Evolutionary conservation across 64 coral and sea anemone species (phyloP).

Genomic region (Anthopleura sola): DNA sequence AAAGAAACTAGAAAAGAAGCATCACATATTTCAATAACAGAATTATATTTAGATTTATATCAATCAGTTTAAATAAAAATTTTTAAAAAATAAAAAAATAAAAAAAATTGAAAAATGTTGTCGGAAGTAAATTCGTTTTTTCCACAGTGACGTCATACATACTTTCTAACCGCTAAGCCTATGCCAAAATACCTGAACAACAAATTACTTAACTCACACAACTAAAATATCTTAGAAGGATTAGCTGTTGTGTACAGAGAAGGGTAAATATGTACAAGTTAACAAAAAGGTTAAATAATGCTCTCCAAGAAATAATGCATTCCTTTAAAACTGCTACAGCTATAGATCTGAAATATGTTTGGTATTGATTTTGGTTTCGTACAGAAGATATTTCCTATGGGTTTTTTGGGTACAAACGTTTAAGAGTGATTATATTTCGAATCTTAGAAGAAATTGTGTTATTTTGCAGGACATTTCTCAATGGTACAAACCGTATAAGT

Average conservation of each 20-base stretch:
- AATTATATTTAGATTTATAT: too few relatives aligned
- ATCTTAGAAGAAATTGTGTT: not conserved
- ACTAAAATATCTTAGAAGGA: not conserved
- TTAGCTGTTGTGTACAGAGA: constrained; percentile 6
- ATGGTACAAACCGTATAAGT: not conserved
- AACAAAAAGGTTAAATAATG: not conserved
- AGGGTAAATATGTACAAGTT: not conserved
- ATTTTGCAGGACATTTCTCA: not conserved
- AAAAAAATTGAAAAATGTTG: too few relatives aligned
- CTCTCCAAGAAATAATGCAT: not conserved
- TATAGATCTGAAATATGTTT: too few relatives aligned
- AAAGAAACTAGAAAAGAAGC: too few relatives aligned
- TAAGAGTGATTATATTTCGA: too few relatives aligned
- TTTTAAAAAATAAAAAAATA: too few relatives aligned
- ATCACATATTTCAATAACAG: too few relatives aligned
- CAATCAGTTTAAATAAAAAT: too few relatives aligned
- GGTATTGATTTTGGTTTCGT: not conserved
- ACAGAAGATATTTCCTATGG: not conserved
- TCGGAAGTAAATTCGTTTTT: not conserved
- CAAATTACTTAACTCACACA: not conserved
- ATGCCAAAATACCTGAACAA: constrained; percentile 9
- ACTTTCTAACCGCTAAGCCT: not conserved
- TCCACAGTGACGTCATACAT: not conserved
- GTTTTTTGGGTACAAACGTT: not conserved
- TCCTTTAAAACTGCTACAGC: not conserved